Evolutionary conservation across 2,113 vertebrate species (phyloP).

Genomic region (Gavia stellata): DNA sequence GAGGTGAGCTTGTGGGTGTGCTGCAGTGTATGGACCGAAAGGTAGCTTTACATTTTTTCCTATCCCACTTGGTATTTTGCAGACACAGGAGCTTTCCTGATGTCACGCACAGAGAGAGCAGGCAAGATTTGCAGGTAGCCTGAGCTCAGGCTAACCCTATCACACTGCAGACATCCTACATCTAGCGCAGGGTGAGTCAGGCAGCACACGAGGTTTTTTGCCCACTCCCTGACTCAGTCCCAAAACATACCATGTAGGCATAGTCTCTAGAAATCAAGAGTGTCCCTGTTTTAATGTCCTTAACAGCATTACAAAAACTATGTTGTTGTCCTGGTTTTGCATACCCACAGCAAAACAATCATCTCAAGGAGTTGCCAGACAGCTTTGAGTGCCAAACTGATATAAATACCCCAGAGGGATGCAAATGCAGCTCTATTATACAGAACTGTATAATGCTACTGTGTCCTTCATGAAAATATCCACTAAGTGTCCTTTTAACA

Average conservation of each 20-base stretch:
- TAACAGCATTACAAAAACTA: neutral
- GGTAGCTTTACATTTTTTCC: neutral
- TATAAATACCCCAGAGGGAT: neutral
- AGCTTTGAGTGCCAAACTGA: neutral
- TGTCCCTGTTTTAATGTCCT: neutral
- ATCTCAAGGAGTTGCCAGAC: neutral
- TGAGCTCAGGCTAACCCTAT: neutral
- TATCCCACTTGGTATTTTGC: neutral
- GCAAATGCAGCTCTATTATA: neutral
- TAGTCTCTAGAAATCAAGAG: neutral
- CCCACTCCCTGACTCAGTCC: neutral
- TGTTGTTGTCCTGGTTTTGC: neutral
- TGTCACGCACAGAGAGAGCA: neutral
- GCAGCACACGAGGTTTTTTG: neutral
- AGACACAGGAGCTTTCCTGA: neutral
- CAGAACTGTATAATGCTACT: neutral
- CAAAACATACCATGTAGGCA: neutral
- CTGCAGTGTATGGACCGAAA: neutral
- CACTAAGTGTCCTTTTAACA: neutral
- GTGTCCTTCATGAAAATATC: neutral
- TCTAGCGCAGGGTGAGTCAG: neutral
- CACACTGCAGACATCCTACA: neutral
- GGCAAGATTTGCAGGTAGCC: neutral
- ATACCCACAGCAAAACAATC: neutral
- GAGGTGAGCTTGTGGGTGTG: neutral